Conservation (phyloP, 2,888 invertebrate species). For the Venusia cambrica region DNA sequence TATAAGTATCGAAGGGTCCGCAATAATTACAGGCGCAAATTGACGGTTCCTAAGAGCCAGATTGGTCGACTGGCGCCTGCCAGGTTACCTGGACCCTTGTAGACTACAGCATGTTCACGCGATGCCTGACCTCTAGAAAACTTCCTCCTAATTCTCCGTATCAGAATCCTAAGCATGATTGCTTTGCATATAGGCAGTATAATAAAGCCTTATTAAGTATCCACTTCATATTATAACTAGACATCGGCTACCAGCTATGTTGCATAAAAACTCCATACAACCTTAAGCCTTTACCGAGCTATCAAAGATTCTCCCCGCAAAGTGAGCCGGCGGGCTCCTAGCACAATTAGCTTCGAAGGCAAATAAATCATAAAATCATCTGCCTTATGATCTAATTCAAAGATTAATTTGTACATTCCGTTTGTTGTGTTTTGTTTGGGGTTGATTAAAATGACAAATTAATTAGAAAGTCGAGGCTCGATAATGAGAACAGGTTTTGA, state of each 20-base stretch:
- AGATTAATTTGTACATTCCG: slow-evolving; percentile 42
- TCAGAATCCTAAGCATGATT: slow-evolving; percentile 28
- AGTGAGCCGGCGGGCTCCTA: slow-evolving; percentile 51
- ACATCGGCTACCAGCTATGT: slow-evolving; percentile 39
- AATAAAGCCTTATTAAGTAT: slow-evolving; percentile 31
- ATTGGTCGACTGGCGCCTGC: slow-evolving; percentile 69
- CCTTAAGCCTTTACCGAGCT: slow-evolving; percentile 40
- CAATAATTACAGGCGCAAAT: slow-evolving; percentile 80
- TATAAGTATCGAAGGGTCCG: slow-evolving; percentile 81
- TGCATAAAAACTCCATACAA: slow-evolving; percentile 41
- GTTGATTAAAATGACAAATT: slow-evolving; percentile 64
- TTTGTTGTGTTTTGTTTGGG: slow-evolving; percentile 35
- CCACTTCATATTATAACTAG: slow-evolving; percentile 35
- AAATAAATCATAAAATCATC: slow-evolving; percentile 65
- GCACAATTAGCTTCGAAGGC: slow-evolving; percentile 60
- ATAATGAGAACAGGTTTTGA: slow-evolving; percentile 58
- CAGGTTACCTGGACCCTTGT: slow-evolving; percentile 55
- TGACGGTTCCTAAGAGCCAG: slow-evolving; percentile 74
- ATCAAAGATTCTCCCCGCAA: slow-evolving; percentile 43
- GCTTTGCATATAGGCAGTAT: slow-evolving; percentile 27
- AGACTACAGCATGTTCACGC: slow-evolving; percentile 48
- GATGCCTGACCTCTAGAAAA: slow-evolving; percentile 45
- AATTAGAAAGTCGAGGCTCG: slow-evolving; percentile 55
- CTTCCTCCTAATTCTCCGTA: slow-evolving; percentile 30
- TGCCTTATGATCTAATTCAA: slow-evolving; percentile 49